A percentile compares a stretch with the other conserved stretches of the same genome.
phyloP scores from a whole-genome alignment of 1,140 invertebrate genomes.

The Metaphire vulgaris region DNA sequence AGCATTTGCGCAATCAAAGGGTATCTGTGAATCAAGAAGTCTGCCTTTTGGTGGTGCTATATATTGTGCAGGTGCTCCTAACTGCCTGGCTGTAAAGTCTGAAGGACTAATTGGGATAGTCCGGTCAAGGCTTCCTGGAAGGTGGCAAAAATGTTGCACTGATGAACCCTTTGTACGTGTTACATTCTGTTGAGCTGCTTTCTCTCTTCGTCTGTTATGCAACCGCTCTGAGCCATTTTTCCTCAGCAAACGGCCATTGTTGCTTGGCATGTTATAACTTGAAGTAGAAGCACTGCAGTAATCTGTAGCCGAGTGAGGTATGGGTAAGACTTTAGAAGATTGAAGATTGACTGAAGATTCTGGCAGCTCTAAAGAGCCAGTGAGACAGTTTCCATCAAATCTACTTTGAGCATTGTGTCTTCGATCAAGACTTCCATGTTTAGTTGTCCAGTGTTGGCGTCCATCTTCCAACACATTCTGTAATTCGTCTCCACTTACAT shows the following conservation, averaged over 20 bases:
- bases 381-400: neutral
- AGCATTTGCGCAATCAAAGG: neutral
- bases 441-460: neutral
- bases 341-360: too few relatives aligned
- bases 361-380: neutral
- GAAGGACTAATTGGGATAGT: neutral
- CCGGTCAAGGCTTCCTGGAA: neutral
- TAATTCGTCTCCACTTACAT: neutral
- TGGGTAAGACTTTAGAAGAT: too few relatives aligned
- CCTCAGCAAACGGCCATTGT: neutral
- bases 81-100: neutral
- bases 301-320: too few relatives aligned
- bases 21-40: neutral
- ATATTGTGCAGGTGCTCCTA: neutral
- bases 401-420: neutral
- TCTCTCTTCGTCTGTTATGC: neutral
- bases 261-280: too few relatives aligned
- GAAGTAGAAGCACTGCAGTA: too few relatives aligned
- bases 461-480: neutral
- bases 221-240: neutral
- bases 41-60: neutral
- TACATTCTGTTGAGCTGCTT: neutral
- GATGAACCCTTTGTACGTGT: neutral
- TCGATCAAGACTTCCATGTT: neutral
- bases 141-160: neutral